Conservation (phyloP, 2,797 vertebrate genomes). For the Triplophysa bombifrons region DNA sequence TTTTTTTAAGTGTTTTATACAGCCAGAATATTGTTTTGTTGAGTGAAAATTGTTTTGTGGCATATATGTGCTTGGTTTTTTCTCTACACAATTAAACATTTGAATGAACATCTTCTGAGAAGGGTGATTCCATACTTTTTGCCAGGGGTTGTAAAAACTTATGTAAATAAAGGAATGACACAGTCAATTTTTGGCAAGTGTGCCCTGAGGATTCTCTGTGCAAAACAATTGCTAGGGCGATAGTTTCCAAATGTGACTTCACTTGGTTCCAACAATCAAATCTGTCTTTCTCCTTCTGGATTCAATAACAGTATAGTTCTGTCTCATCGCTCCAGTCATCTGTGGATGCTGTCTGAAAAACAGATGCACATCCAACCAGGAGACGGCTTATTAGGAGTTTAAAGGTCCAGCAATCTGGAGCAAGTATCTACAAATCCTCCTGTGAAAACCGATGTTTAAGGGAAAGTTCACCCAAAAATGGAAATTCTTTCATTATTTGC, state of each 20-base stretch:
- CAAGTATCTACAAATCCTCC: constrained; percentile 15
- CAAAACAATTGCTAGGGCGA: not conserved
- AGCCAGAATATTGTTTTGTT: too few species aligned
- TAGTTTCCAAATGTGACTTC: constrained; percentile 1
- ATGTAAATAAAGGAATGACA: not conserved
- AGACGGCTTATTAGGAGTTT: constrained; percentile 28
- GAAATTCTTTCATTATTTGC: too few species aligned
- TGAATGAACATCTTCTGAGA: too few species aligned
- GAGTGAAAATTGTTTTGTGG: too few species aligned
- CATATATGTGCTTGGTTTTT: too few species aligned
- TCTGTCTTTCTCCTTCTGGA: constrained; percentile 3
- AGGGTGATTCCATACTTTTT: too few species aligned
- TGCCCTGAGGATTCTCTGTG: not conserved
- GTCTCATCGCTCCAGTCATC: constrained; percentile 12
- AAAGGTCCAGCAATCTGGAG: constrained; percentile 5
- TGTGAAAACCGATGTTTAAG: not conserved
- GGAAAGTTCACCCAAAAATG: too few species aligned
- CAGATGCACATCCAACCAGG: constrained; percentile 8
- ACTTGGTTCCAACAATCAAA: constrained; percentile 20
- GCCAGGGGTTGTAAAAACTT: too few species aligned
- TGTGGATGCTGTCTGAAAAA: constrained; percentile 2
- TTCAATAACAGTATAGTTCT: not conserved
- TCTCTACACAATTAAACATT: too few species aligned
- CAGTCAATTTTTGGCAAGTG: constrained; percentile 11
- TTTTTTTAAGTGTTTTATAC: too few species aligned